These are phyloP conservation scores for Brachionus manjavacas DNA, from an alignment of 1,140 invertebrate genomes.

Conservation along the genomic window DNA sequence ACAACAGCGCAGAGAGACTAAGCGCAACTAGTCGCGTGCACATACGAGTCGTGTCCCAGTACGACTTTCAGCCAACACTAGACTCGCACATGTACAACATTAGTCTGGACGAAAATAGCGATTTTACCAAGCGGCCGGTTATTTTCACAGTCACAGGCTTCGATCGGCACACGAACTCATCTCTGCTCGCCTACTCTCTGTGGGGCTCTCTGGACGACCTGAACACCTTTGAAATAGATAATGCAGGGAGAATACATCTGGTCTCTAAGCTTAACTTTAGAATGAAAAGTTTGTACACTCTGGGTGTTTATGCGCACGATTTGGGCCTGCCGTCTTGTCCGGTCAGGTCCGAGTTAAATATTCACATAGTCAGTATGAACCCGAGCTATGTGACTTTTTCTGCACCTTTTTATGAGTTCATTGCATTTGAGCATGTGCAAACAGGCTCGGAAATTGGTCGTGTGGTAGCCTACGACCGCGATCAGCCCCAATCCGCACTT, in stretches of 20 bases:
- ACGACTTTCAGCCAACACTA: background rate
- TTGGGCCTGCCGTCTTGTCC: background rate
- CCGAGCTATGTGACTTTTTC: background rate
- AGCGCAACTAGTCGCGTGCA: background rate
- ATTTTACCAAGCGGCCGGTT: conserved; percentile 11
- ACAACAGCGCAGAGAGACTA: background rate
- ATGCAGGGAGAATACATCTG: background rate
- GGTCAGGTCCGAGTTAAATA: background rate
- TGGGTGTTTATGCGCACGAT: background rate
- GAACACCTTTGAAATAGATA: conserved; percentile 40
- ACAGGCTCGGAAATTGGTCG: background rate
- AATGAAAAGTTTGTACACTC: conserved; percentile 7
- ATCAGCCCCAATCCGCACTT: background rate
- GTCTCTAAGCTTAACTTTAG: conserved; percentile 20
- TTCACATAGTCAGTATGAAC: conserved; percentile 24
- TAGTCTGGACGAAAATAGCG: conserved; percentile 3
- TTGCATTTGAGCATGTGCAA: background rate
- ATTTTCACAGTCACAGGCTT: background rate
- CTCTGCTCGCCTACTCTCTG: conserved; percentile 4
- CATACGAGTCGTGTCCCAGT: background rate
- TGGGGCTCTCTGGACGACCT: conserved; percentile 13
- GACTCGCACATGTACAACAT: background rate
- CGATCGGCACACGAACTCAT: background rate
- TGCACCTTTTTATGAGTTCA: conserved; percentile 41
- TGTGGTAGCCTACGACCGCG: background rate